These are phyloP conservation scores for Chrysomallon squamiferum DNA, from an alignment of 1,140 invertebrate genomes.

Conservation along the genomic window DNA sequence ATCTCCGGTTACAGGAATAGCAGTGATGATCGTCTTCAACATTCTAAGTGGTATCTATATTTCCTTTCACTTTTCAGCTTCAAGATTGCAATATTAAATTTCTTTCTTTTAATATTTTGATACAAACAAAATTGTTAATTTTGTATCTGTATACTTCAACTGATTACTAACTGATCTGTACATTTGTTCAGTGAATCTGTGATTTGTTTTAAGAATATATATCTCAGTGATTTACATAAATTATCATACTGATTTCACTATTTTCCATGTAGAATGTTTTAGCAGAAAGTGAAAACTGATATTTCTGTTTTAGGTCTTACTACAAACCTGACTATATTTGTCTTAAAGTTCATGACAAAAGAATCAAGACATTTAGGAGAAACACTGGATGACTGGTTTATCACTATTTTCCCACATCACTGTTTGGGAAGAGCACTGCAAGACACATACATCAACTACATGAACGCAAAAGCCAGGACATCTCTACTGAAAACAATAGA, in stretches of 20 bases:
- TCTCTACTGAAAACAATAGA: too few relatives aligned
- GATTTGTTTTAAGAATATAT: not conserved
- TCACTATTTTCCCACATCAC: too few relatives aligned
- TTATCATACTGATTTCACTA: not conserved
- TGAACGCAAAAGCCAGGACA: too few relatives aligned
- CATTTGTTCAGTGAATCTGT: not conserved
- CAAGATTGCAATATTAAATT: not conserved
- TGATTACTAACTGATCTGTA: not conserved
- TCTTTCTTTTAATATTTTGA: not conserved
- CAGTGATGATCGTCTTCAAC: slow-evolving; percentile 54
- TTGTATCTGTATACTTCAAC: not conserved
- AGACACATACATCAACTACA: too few relatives aligned
- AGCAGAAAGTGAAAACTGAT: too few relatives aligned
- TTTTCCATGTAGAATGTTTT: too few relatives aligned
- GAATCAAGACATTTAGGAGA: too few relatives aligned
- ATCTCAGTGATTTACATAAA: not conserved
- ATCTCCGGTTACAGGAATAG: slow-evolving; percentile 57
- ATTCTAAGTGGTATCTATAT: slow-evolving; percentile 48
- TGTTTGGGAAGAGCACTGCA: too few relatives aligned
- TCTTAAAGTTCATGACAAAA: too few relatives aligned
- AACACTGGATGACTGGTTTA: too few relatives aligned
- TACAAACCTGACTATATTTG: too few relatives aligned
- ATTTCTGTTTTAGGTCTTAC: too few relatives aligned
- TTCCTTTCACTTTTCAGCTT: not conserved
- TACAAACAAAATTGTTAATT: not conserved